These are phyloP conservation scores for Salminus brasiliensis DNA, from an alignment of 2,113 vertebrate species.

Conservation along the genomic window DNA sequence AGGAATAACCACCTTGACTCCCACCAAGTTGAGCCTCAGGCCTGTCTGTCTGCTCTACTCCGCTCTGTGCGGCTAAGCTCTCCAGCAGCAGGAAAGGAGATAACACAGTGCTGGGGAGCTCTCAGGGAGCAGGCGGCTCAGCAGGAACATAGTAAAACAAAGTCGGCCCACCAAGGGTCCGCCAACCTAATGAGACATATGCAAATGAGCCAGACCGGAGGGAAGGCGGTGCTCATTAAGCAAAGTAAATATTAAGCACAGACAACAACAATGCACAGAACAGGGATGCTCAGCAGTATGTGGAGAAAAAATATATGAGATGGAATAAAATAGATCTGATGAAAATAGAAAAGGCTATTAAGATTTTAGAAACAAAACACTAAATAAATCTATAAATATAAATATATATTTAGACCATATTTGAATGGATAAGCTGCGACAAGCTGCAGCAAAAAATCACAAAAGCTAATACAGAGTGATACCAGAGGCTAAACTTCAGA, in stretches of 20 bases:
- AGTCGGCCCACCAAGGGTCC: not conserved
- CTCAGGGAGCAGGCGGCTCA: not conserved
- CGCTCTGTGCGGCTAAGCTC: not conserved
- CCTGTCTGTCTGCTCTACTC: not conserved
- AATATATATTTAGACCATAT: not conserved
- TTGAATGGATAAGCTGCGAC: constrained; percentile 7
- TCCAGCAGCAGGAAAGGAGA: not conserved
- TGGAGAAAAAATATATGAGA: not conserved
- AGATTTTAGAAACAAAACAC: not conserved
- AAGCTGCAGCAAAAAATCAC: not conserved
- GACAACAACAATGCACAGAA: constrained; percentile 18
- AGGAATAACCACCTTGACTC: not conserved
- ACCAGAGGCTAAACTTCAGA: not conserved
- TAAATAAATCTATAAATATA: not conserved
- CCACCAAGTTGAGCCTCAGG: not conserved
- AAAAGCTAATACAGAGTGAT: not conserved
- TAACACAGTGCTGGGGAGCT: not conserved
- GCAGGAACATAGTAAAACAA: constrained; percentile 22
- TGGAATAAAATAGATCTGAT: not conserved
- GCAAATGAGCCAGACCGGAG: constrained; percentile 22
- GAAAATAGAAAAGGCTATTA: not conserved
- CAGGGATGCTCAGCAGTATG: not conserved
- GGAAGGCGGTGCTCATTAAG: constrained; percentile 40
- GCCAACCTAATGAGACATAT: constrained; percentile 23
- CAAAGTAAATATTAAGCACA: constrained; percentile 18